Evolutionary conservation across 1,140 invertebrate species (phyloP).

Genomic region (Drosophila gunungcola): DNA sequence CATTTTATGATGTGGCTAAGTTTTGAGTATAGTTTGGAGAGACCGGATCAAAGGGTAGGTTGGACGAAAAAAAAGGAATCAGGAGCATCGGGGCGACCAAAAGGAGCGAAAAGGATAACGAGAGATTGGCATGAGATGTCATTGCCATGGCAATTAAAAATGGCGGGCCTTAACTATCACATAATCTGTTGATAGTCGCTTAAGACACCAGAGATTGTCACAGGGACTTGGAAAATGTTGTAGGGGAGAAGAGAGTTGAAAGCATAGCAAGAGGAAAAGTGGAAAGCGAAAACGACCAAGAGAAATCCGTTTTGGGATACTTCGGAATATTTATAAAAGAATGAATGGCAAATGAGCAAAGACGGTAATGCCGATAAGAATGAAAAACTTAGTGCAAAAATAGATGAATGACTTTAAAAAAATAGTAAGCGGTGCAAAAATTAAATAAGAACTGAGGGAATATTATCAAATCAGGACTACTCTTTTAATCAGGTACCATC

Average conservation of each 20-base stretch:
- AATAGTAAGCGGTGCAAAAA: not conserved
- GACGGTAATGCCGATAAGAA: slow-evolving; percentile 26
- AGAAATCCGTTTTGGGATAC: slow-evolving; percentile 31
- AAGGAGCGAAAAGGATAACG: slow-evolving; percentile 26
- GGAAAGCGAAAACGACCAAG: slow-evolving; percentile 14
- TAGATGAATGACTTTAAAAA: slow-evolving; percentile 3
- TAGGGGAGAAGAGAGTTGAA: too few relatives aligned
- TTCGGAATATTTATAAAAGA: slow-evolving; percentile 42
- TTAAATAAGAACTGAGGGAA: not conserved
- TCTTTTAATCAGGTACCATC: not conserved
- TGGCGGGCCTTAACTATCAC: slow-evolving; percentile 64
- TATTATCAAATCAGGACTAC: not conserved
- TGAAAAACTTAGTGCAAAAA: slow-evolving; percentile 27
- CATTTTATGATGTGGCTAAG: slow-evolving; percentile 71
- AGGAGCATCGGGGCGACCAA: not conserved
- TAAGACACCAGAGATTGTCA: slow-evolving; percentile 47
- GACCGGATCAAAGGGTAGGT: slow-evolving; percentile 14
- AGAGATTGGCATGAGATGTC: slow-evolving; percentile 57
- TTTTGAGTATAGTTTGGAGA: slow-evolving; percentile 59
- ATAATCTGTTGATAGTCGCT: slow-evolving; percentile 67
- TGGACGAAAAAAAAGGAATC: not conserved
- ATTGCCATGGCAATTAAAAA: slow-evolving; percentile 76
- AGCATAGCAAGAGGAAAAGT: slow-evolving; percentile 29
- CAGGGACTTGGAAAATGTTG: slow-evolving; percentile 4
- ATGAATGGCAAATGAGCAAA: slow-evolving; percentile 39